phyloP scores from a whole-genome alignment of 2,888 invertebrate species.

The Drosophila meridionalis region DNA sequence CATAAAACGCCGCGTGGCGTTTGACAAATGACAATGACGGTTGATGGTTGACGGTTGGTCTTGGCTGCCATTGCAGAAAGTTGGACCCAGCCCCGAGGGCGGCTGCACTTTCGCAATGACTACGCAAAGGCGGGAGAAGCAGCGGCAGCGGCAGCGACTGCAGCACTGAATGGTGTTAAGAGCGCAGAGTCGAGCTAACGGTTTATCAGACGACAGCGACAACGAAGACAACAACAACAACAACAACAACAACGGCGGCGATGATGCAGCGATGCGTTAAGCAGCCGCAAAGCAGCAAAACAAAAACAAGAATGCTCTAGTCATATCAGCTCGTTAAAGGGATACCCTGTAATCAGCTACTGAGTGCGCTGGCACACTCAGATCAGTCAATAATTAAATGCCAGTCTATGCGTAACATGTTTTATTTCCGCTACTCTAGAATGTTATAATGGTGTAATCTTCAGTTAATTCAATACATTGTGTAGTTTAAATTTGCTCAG shows the following conservation, averaged over 20 bases:
- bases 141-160: neutral
- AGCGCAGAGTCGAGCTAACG: constrained; percentile 45
- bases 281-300: constrained; percentile 44
- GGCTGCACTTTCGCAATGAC: constrained; percentile 63
- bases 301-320: constrained; percentile 10
- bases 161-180: constrained; percentile 6
- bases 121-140: constrained; percentile 29
- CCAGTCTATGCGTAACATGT: neutral
- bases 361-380: neutral
- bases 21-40: constrained; percentile 67
- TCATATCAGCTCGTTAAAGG: neutral
- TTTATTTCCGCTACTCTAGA: constrained; percentile 15
- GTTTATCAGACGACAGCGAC: constrained; percentile 47
- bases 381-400: neutral
- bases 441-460: constrained; percentile 58
- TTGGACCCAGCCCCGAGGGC: constrained; percentile 59
- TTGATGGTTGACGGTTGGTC: constrained; percentile 55
- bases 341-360: constrained; percentile 17
- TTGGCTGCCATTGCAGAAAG: constrained; percentile 64
- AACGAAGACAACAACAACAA: neutral
- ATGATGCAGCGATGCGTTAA: constrained; percentile 60
- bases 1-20: constrained; percentile 62
- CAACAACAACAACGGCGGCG: constrained; percentile 22
- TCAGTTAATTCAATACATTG: constrained; percentile 50
- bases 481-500: constrained; percentile 40